phyloP scores from a whole-genome alignment of 2,888 invertebrate species.

The Patella pellucida region DNA sequence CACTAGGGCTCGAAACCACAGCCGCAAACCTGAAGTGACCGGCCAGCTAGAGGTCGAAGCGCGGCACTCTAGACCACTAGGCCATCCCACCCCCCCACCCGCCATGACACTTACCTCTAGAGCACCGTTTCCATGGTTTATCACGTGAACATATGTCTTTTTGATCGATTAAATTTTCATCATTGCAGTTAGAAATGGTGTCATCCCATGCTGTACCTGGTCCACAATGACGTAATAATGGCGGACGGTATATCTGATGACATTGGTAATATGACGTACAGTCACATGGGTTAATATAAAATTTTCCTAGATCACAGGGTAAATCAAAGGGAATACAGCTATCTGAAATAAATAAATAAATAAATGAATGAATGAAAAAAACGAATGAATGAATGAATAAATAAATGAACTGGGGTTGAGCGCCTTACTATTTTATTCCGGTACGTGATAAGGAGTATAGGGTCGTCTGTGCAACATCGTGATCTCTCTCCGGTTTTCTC shows the following conservation, averaged over 20 bases:
- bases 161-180: background rate
- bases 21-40: too few species aligned
- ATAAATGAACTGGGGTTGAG: too few species aligned
- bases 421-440: too few species aligned
- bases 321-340: background rate
- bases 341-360: background rate
- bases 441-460: too few species aligned
- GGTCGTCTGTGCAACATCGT: too few species aligned
- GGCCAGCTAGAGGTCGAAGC: too few species aligned
- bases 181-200: background rate
- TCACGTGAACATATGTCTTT: background rate
- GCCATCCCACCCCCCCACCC: background rate
- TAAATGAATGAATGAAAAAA: too few species aligned
- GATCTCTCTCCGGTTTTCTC: too few species aligned
- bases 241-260: background rate
- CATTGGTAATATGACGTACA: constrained; percentile 3
- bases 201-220: background rate
- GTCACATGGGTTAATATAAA: background rate
- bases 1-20: too few species aligned
- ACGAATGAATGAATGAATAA: too few species aligned
- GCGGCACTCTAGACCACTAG: too few species aligned
- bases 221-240: constrained; percentile 6
- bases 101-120: background rate
- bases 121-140: background rate
- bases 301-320: background rate